Evolutionary conservation across 2,888 invertebrate genomes (phyloP), one percentile per base, ranked within the genome.

Genomic region (Ophonus ardosiacus): DNA sequence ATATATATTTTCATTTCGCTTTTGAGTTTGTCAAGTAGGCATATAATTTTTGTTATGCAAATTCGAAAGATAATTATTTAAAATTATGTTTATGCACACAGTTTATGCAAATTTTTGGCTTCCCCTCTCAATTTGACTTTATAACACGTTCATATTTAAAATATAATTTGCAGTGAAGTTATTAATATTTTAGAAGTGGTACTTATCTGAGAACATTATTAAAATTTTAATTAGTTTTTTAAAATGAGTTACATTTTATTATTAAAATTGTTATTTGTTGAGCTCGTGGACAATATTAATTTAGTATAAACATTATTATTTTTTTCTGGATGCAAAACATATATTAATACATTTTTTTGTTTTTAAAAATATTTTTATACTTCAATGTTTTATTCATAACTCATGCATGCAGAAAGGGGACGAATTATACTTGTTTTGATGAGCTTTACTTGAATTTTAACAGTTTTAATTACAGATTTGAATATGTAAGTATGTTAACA

Each of bases 21-120:
- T 74, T 40, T 74, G 0, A 43, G 3, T 15, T 15, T 74, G 40
- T 43, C 71, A 74, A 74, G 43, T 74, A 43, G 43, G 71, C 71
- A 74, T 74, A 74, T 74, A 74, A 43, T 74, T 74, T 74, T 74
- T 74, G 40, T 15, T 74, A 74, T 74, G 71, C 43, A 74, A 74
- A 74, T 74, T 74, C 40, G 18, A 21, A 74, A 18, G 18, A 74
- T 51, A 74, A 74, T 74, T 74, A 74, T 18, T 43, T 43, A 21
- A 43, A 43, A 74, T 74, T 74, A 40, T 43, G 43, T 74, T 40
- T 17, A 74, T 74, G 71, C 17, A 51, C 17, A 74, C 71, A 18
- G 15, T 68, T 43, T 43, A 74, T 74, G 71, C 17, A 74, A 43
- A 74, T 74, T 51, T 51, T 51, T 5, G 43, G 43, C 10, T 51